These are phyloP conservation scores for Exaiptasia diaphana DNA, from an alignment of 64 coral and sea anemone genomes.

Conservation along the genomic window DNA sequence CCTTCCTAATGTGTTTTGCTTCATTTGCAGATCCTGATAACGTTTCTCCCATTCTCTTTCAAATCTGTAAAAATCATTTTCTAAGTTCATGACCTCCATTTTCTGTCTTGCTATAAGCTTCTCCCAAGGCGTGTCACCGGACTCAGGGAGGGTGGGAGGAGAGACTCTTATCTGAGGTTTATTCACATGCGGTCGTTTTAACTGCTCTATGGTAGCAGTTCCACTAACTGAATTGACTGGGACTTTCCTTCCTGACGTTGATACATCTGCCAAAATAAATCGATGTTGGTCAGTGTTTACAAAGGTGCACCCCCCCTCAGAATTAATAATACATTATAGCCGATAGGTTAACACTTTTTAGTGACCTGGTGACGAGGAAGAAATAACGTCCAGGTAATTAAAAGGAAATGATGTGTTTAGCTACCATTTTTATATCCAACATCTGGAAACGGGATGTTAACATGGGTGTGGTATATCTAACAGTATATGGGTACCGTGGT, in stretches of 20 bases:
- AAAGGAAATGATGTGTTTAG: too few species aligned
- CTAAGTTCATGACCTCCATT: constrained; percentile 56
- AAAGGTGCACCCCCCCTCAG: too few species aligned
- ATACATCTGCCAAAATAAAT: background rate
- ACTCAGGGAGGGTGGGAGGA: background rate
- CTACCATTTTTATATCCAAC: too few species aligned
- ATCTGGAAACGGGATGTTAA: too few species aligned
- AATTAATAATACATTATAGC: too few species aligned
- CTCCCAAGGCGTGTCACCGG: constrained; percentile 31
- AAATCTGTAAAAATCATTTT: constrained; percentile 34
- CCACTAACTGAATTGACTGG: background rate
- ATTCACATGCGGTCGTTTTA: too few species aligned
- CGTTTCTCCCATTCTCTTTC: constrained; percentile 26
- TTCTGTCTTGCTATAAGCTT: constrained; percentile 35
- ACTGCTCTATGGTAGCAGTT: background rate
- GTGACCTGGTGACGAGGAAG: too few species aligned
- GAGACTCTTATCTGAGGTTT: background rate
- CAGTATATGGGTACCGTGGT: too few species aligned
- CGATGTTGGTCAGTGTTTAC: too few species aligned
- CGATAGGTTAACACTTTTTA: too few species aligned
- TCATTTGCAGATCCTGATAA: background rate
- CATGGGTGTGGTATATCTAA: too few species aligned
- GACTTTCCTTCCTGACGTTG: background rate
- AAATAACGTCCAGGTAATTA: too few species aligned
- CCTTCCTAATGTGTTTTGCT: background rate